Conservation (phyloP, 2,888 invertebrate species). For the Gerris lacustris region DNA sequence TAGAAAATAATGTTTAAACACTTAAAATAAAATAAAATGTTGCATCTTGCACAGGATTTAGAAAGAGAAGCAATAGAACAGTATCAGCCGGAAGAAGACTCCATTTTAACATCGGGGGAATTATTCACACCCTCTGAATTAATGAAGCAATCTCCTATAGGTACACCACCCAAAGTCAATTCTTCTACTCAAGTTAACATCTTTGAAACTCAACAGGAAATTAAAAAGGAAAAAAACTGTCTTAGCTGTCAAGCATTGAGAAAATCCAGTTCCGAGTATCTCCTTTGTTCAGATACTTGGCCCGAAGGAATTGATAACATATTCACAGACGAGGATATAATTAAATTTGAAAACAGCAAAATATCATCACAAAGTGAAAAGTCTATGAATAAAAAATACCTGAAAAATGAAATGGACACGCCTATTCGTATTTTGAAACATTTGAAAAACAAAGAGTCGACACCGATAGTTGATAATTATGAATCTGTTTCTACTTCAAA, state of each 20-base stretch:
- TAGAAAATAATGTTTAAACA: too few relatives aligned
- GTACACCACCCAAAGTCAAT: not conserved
- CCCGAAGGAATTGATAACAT: not conserved
- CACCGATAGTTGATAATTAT: not conserved
- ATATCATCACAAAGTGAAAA: not conserved
- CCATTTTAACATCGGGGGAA: not conserved
- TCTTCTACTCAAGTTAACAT: not conserved
- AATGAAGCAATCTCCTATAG: not conserved
- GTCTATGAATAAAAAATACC: too few relatives aligned
- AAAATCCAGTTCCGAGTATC: not conserved
- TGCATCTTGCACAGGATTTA: not conserved
- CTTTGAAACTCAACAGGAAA: not conserved
- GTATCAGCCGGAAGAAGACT: not conserved
- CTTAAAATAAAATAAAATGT: too few relatives aligned
- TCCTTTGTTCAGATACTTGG: not conserved
- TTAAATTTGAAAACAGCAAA: too few relatives aligned
- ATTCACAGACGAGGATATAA: not conserved
- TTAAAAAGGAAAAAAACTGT: not conserved
- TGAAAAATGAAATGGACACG: not conserved
- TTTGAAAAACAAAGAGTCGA: not conserved
- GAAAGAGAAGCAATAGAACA: not conserved
- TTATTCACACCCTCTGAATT: not conserved
- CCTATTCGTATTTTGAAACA: not conserved
- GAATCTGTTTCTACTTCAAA: not conserved
- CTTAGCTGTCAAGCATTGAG: not conserved